Evolutionary conservation across 1,140 invertebrate species (phyloP).

Genomic region (Pteromalus puparum): DNA sequence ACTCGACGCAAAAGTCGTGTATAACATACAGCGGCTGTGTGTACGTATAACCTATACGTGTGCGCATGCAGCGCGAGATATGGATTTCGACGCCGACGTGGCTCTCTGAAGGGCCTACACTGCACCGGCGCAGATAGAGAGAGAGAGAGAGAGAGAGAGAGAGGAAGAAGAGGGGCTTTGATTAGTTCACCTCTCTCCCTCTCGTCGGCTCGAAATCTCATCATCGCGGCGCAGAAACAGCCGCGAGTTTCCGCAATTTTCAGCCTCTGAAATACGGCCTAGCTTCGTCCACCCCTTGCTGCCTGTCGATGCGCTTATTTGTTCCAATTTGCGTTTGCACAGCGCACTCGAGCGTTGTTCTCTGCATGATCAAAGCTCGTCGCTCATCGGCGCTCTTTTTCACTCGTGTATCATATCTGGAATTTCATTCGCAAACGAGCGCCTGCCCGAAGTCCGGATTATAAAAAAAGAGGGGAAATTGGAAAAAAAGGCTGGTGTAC

Average conservation of each 20-base stretch:
- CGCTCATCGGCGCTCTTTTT: too few species aligned
- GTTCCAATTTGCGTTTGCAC: conserved; percentile 50
- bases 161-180: neutral
- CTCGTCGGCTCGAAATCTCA: neutral
- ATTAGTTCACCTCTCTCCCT: conserved; percentile 26
- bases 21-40: neutral
- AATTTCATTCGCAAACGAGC: too few species aligned
- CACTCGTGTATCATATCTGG: too few species aligned
- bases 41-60: too few species aligned
- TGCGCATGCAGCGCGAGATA: conserved; percentile 7
- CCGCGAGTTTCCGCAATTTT: conserved; percentile 34
- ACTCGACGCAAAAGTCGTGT: neutral
- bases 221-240: conserved; percentile 16
- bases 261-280: neutral
- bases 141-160: too few species aligned
- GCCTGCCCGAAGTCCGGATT: neutral
- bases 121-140: neutral
- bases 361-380: neutral
- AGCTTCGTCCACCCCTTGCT: neutral
- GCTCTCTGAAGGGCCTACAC: neutral
- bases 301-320: conserved; percentile 26
- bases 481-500: neutral
- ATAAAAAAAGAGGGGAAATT: neutral
- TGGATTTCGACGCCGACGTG: neutral
- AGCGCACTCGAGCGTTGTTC: conserved; percentile 24